Percentiles rank a stretch among this genome's conserved stretches.
These are phyloP conservation scores for Tyto alba DNA, from an alignment of 2,113 vertebrate genomes.

Conservation along the genomic window DNA sequence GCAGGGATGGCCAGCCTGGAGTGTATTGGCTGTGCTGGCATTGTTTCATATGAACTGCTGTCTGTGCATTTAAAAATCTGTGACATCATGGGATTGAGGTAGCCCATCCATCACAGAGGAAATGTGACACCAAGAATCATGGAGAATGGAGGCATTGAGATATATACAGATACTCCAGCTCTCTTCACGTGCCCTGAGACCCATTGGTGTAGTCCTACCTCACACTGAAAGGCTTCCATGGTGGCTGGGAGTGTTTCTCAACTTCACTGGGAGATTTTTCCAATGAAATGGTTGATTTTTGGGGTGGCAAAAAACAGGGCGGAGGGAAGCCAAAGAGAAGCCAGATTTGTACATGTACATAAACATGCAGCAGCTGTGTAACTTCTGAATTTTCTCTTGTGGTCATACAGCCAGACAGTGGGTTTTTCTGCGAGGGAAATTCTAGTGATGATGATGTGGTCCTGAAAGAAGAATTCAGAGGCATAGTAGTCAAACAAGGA, in stretches of 20 bases:
- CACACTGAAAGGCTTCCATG: background rate
- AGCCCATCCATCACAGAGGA: background rate
- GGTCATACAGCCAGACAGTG: slow-evolving; percentile 81
- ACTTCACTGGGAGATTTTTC: background rate
- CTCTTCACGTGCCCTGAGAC: background rate
- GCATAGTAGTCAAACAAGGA: slow-evolving; percentile 91
- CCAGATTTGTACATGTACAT: background rate
- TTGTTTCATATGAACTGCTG: background rate
- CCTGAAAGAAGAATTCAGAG: slow-evolving; percentile 93
- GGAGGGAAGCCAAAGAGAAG: background rate
- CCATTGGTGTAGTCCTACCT: background rate
- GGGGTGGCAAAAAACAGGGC: background rate
- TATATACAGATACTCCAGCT: background rate
- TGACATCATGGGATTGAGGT: background rate
- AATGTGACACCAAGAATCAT: background rate
- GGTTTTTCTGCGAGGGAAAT: slow-evolving; percentile 93
- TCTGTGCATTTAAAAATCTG: background rate
- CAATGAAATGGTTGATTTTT: background rate
- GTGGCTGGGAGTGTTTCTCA: background rate
- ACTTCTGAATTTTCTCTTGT: background rate
- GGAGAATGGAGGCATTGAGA: background rate
- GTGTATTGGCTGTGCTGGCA: background rate
- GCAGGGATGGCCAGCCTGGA: background rate
- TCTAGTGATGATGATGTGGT: slow-evolving; percentile 93
- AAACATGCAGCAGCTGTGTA: background rate